Evolutionary conservation across 1,140 invertebrate species (phyloP).

Genomic region (Drosophila insularis): DNA sequence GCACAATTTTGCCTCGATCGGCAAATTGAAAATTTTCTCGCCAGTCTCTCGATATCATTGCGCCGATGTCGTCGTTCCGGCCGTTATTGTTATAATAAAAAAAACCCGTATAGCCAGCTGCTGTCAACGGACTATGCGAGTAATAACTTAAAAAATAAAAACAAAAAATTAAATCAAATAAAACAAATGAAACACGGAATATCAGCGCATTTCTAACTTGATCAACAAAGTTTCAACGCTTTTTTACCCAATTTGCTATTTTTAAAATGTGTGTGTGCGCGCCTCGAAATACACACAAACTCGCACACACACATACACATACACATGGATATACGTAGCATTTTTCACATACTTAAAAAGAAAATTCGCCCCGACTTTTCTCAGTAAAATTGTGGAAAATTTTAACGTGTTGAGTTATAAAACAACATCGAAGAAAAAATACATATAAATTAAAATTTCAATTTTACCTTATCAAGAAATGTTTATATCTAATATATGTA

Average conservation of each 20-base stretch:
- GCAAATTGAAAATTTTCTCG: conserved; percentile 24
- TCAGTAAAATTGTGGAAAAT: conserved; percentile 63
- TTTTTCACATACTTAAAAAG: conserved; percentile 52
- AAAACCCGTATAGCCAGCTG: conserved; percentile 44
- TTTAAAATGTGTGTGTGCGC: conserved; percentile 62
- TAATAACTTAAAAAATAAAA: background rate
- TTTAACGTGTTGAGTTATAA: conserved; percentile 69
- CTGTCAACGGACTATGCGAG: conserved; percentile 45
- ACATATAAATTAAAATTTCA: conserved; percentile 19
- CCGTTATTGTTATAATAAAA: conserved; percentile 12
- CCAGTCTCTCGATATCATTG: conserved; percentile 50
- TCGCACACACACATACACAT: background rate
- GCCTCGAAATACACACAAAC: conserved; percentile 29
- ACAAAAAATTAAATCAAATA: conserved; percentile 61
- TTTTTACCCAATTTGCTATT: conserved; percentile 62
- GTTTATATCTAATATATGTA: background rate
- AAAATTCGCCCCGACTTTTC: conserved; percentile 64
- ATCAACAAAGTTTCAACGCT: conserved; percentile 39
- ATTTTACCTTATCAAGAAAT: background rate
- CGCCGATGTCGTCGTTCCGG: conserved; percentile 37
- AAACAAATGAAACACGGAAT: conserved; percentile 58
- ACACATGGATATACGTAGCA: conserved; percentile 31
- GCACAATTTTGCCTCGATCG: conserved; percentile 30
- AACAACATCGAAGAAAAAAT: conserved; percentile 45
- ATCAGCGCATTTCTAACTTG: background rate